Evolutionary conservation across 2,888 invertebrate species (phyloP).

Genomic region (Acanthosepion esculentum): DNA sequence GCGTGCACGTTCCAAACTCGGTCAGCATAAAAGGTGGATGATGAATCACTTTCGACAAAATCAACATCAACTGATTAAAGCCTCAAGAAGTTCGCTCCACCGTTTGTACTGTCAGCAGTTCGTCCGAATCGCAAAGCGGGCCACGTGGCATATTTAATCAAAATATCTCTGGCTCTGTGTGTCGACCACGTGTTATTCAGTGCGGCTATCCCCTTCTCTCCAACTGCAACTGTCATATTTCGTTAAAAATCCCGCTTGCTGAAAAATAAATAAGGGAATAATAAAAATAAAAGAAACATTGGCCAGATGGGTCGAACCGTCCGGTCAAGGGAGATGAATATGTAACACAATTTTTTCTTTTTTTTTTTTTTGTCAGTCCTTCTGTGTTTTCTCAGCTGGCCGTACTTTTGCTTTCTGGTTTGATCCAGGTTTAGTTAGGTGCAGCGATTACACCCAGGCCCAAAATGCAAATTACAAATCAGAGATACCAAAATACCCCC

Average conservation of each 20-base stretch:
- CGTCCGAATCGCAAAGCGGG: background rate
- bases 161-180: background rate
- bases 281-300: background rate
- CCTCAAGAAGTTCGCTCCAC: background rate
- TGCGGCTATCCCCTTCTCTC: background rate
- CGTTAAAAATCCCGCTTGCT: background rate
- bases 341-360: background rate
- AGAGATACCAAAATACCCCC: no score
- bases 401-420: background rate
- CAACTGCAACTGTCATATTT: background rate
- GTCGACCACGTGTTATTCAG: background rate
- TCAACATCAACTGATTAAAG: background rate
- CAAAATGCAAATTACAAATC: no score
- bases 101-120: background rate
- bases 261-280: background rate
- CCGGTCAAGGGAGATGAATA: background rate
- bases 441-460: no score
- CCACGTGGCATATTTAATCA: conserved; percentile 33
- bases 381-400: background rate
- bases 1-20: background rate
- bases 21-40: background rate
- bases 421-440: background rate
- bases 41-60: background rate
- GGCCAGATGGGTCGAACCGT: background rate
- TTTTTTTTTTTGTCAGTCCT: background rate